phyloP scores from a whole-genome alignment of 2,797 vertebrate genomes.

The Saxicola maurus region DNA sequence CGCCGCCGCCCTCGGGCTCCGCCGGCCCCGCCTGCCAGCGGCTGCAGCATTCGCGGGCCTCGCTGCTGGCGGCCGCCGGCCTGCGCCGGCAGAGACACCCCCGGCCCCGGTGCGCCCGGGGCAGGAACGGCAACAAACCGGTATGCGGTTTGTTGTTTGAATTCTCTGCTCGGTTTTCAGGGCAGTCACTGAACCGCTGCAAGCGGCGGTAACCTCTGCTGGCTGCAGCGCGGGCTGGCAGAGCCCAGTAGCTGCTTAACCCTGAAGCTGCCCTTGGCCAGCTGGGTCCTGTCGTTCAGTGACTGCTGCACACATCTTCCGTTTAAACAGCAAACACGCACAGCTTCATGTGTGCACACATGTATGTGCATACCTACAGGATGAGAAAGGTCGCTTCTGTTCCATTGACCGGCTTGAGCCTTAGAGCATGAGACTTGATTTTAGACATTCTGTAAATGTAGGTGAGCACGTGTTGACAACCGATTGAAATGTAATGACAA shows the following conservation, averaged over 20 bases:
- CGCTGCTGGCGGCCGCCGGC: neutral
- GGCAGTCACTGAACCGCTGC: neutral
- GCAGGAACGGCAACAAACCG: neutral
- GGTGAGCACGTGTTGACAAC: neutral
- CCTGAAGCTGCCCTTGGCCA: neutral
- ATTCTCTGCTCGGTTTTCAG: neutral
- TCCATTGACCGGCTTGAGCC: neutral
- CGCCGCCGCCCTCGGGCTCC: neutral
- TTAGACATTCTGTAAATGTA: neutral
- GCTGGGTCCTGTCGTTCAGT: neutral
- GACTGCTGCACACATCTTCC: neutral
- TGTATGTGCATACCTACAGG: rapidly evolving
- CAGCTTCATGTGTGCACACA: rapidly evolving
- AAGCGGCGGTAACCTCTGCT: neutral
- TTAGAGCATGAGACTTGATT: neutral
- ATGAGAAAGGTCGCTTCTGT: neutral
- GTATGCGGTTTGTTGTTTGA: rapidly evolving
- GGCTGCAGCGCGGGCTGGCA: neutral
- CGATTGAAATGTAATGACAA: neutral
- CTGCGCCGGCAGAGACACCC: neutral
- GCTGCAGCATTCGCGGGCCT: neutral
- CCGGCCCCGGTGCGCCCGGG: neutral
- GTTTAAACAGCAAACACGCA: rapidly evolving
- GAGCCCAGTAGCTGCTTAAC: rapidly evolving
- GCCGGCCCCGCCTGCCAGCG: neutral